These are phyloP conservation scores for Caerostris extrusa DNA, from an alignment of 1,140 invertebrate species.

Conservation along the genomic window DNA sequence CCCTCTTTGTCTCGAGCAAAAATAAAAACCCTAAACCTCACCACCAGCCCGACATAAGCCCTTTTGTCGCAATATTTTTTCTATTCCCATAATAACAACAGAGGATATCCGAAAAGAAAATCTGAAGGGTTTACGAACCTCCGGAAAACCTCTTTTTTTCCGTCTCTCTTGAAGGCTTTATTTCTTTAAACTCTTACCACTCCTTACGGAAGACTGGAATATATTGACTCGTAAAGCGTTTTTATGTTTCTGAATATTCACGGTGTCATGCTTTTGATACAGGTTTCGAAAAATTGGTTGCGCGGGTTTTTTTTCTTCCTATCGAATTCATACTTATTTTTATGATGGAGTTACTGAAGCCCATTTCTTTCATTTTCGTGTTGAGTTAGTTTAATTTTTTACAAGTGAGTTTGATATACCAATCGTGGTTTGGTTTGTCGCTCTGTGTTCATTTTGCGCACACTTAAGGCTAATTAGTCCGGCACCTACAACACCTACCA, in stretches of 20 bases:
- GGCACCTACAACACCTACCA: too few relatives aligned
- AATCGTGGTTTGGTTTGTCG: too few relatives aligned
- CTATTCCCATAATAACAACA: neutral
- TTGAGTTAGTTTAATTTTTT: neutral
- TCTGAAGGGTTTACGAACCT: conserved; percentile 4
- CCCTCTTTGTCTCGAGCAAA: neutral
- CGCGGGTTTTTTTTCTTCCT: neutral
- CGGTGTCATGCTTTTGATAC: neutral
- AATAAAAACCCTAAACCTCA: neutral
- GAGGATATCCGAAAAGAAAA: conserved; percentile 35
- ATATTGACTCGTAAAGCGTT: neutral
- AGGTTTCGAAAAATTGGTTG: neutral
- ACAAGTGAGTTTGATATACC: neutral
- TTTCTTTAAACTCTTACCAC: neutral
- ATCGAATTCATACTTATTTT: neutral
- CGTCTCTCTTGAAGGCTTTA: neutral
- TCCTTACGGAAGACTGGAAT: neutral
- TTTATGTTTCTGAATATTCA: conserved; percentile 39
- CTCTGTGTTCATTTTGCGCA: too few relatives aligned
- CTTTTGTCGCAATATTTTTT: too few relatives aligned
- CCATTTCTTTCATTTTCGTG: neutral
- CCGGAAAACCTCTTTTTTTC: neutral
- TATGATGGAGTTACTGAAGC: neutral
- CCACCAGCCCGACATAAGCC: neutral
- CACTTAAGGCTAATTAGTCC: too few relatives aligned